phyloP scores from a whole-genome alignment of 1,140 invertebrate species.

The Lordiphosa collinella region DNA sequence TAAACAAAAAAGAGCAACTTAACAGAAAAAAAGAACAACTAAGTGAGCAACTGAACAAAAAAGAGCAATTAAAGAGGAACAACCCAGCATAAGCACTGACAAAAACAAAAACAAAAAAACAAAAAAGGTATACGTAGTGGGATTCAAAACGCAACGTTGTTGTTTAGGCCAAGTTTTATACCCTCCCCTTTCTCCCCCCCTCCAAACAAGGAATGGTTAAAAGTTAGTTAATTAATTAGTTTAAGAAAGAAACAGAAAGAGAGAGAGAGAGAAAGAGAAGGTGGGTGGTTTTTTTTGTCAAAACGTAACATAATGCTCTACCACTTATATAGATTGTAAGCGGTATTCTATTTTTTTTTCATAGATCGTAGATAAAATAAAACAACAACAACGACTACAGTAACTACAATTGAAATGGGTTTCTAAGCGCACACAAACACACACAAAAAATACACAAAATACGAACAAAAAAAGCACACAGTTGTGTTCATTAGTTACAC shows the following conservation, averaged over 20 bases:
- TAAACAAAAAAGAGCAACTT: too few relatives aligned
- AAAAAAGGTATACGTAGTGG: not conserved
- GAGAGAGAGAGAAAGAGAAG: not conserved
- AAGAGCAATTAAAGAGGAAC: too few relatives aligned
- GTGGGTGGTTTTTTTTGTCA: slow-evolving; percentile 46
- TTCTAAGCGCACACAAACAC: slow-evolving; percentile 38
- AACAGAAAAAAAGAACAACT: too few relatives aligned
- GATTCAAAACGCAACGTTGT: slow-evolving; percentile 6
- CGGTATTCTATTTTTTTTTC: slow-evolving; percentile 8
- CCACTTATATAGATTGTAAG: slow-evolving; percentile 1
- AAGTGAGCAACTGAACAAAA: too few relatives aligned
- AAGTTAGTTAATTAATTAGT: slow-evolving; percentile 53
- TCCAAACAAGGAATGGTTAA: slow-evolving; percentile 7
- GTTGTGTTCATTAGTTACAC: slow-evolving; percentile 17
- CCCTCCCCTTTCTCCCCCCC: slow-evolving; percentile 9
- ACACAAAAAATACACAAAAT: slow-evolving; percentile 9
- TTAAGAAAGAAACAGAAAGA: slow-evolving; percentile 29
- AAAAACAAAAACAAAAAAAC: slow-evolving; percentile 1
- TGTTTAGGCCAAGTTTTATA: slow-evolving; percentile 71
- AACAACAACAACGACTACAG: slow-evolving; percentile 6
- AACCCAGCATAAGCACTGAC: not conserved
- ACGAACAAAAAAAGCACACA: slow-evolving; percentile 1
- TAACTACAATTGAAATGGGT: slow-evolving; percentile 49
- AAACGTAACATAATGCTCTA: slow-evolving; percentile 4
- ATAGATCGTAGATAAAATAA: slow-evolving; percentile 18